phyloP scores from a whole-genome alignment of 2,113 vertebrate genomes.

The Halichoeres trimaculatus region DNA sequence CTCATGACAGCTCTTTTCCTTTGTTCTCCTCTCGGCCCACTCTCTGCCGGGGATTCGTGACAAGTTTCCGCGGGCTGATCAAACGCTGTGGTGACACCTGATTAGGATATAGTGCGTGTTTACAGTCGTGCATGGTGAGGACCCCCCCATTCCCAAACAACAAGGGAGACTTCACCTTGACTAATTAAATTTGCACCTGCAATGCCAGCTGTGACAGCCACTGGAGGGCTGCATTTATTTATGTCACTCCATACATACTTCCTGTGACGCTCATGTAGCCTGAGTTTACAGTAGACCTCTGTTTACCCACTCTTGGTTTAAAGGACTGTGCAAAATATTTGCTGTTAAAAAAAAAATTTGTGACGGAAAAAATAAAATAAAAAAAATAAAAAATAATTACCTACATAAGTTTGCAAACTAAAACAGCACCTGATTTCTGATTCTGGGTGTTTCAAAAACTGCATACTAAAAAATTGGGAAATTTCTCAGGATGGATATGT shows the following conservation, averaged over 20 bases:
- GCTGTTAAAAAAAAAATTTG: conserved; percentile 10
- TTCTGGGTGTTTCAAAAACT: neutral
- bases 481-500: neutral
- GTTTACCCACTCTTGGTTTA: conserved; percentile 50
- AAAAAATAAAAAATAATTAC: too few relatives aligned
- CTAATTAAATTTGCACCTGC: conserved; percentile 98
- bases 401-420: neutral
- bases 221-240: conserved; percentile 83
- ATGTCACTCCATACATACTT: conserved; percentile 80
- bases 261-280: conserved; percentile 73
- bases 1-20: conserved; percentile 90
- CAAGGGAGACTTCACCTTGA: conserved; percentile 89
- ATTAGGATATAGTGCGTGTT: conserved; percentile 93
- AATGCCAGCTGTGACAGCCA: conserved; percentile 88
- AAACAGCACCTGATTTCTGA: neutral
- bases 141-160: conserved; percentile 84
- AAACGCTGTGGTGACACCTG: conserved; percentile 94
- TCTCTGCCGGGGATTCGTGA: conserved; percentile 93
- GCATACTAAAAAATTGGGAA: too few relatives aligned
- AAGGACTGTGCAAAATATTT: neutral
- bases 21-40: conserved; percentile 90
- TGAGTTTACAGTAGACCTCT: conserved; percentile 63
- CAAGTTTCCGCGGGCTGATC: conserved; percentile 93
- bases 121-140: conserved; percentile 90
- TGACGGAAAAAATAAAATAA: conserved; percentile 11